A percentile compares a stretch with the other conserved stretches of the same genome.
Evolutionary conservation across 2,113 vertebrate species (phyloP).

Genomic region (Podocnemis expansa): DNA sequence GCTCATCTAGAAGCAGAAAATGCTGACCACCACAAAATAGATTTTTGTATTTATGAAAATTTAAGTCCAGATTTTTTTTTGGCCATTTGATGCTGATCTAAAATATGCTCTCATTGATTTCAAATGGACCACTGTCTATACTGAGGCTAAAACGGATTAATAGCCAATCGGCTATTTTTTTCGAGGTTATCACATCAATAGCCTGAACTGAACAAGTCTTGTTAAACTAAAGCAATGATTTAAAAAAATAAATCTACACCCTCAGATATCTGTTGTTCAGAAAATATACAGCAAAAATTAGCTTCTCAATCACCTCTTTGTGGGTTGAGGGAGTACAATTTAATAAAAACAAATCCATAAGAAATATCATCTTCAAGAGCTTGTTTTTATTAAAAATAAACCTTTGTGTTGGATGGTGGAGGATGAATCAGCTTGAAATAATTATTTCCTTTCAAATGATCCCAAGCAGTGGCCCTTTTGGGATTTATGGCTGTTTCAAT

Average conservation of each 20-base stretch:
- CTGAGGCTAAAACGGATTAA: background rate
- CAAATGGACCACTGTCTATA: background rate
- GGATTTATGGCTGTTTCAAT: background rate
- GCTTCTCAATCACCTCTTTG: background rate
- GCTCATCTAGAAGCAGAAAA: fast-evolving
- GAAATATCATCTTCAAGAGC: background rate
- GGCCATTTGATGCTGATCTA: background rate
- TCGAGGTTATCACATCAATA: background rate
- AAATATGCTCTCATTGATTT: background rate
- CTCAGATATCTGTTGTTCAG: background rate
- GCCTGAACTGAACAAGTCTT: background rate
- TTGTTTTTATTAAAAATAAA: background rate
- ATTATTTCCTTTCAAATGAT: background rate
- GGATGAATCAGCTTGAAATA: background rate
- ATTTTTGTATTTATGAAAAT: background rate
- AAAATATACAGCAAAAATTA: background rate
- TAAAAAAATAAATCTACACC: background rate
- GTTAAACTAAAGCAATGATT: background rate
- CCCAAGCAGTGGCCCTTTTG: background rate
- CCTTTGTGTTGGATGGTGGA: background rate
- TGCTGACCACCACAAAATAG: background rate
- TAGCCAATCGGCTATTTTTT: background rate
- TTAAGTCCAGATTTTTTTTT: background rate
- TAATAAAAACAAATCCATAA: background rate
- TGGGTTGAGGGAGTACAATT: background rate